These are phyloP conservation scores for Tipula helvola DNA, from an alignment of 2,888 invertebrate species.

Conservation along the genomic window DNA sequence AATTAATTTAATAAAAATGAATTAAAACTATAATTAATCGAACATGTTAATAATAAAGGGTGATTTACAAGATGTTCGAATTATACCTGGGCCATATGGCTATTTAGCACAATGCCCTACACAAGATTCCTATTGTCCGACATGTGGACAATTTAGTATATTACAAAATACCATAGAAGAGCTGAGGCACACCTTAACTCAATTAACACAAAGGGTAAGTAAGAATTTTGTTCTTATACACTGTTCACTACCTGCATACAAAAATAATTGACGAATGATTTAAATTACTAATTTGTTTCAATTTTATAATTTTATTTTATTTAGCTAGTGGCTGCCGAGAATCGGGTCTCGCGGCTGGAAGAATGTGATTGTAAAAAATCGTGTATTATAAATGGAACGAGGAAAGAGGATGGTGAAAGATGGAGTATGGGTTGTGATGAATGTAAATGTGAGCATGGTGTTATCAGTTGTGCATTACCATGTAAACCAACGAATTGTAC, in stretches of 20 bases:
- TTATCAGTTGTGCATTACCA: conserved; percentile 69
- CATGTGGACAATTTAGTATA: conserved; percentile 77
- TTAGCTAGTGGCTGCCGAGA: conserved; percentile 69
- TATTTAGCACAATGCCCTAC: conserved; percentile 78
- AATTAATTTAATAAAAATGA: conserved; percentile 20
- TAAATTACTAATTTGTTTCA: neutral
- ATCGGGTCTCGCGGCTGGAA: conserved; percentile 55
- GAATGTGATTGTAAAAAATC: conserved; percentile 86
- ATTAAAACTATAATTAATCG: neutral
- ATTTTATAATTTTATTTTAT: conserved; percentile 22
- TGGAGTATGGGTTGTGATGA: conserved; percentile 79
- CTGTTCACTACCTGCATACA: too few relatives aligned
- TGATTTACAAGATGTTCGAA: conserved; percentile 73
- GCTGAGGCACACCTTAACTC: conserved; percentile 66
- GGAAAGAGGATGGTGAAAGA: conserved; percentile 69
- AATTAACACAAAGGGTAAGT: conserved; percentile 74
- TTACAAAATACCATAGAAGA: conserved; percentile 72
- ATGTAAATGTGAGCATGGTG: conserved; percentile 84
- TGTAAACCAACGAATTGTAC: conserved; percentile 69
- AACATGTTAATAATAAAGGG: conserved; percentile 45
- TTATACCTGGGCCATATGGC: conserved; percentile 76
- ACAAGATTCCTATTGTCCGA: conserved; percentile 76
- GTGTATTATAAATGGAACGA: conserved; percentile 68
- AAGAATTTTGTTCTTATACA: conserved; percentile 25
- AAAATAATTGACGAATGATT: too few relatives aligned